phyloP scores from a whole-genome alignment of 2,888 invertebrate species.

The Pilophorus perplexus region DNA sequence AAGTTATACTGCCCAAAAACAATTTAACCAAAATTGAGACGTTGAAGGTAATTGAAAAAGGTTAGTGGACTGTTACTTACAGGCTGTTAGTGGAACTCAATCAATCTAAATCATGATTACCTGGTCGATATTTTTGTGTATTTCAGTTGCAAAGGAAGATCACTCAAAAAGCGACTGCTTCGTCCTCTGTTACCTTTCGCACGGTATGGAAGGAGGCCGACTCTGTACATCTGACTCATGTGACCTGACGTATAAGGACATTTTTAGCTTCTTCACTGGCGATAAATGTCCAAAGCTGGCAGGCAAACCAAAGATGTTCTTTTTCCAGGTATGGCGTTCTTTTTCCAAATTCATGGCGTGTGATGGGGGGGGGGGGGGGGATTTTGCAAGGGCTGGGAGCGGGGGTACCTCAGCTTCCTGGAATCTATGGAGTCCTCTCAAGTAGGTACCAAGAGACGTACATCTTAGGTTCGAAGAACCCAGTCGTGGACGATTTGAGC shows the following conservation, averaged over 20 bases:
- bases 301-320: not conserved
- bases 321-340: not conserved
- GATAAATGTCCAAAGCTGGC: not conserved
- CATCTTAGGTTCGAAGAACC: too few relatives aligned
- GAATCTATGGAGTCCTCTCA: too few relatives aligned
- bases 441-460: too few relatives aligned
- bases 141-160: not conserved
- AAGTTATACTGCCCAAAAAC: not conserved
- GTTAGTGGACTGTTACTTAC: too few relatives aligned
- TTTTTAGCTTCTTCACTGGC: not conserved
- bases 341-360: not conserved
- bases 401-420: too few relatives aligned
- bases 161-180: not conserved
- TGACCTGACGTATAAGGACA: not conserved
- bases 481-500: too few relatives aligned
- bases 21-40: too few relatives aligned
- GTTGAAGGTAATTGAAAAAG: too few relatives aligned
- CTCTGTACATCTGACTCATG: not conserved
- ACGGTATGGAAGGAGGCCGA: not conserved
- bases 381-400: too few relatives aligned
- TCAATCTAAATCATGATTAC: too few relatives aligned
- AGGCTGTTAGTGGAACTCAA: too few relatives aligned
- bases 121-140: not conserved
- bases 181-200: not conserved
- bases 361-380: too few relatives aligned